These are phyloP conservation scores for Ferrisia virgata DNA, from an alignment of 2,888 invertebrate species.

Conservation along the genomic window DNA sequence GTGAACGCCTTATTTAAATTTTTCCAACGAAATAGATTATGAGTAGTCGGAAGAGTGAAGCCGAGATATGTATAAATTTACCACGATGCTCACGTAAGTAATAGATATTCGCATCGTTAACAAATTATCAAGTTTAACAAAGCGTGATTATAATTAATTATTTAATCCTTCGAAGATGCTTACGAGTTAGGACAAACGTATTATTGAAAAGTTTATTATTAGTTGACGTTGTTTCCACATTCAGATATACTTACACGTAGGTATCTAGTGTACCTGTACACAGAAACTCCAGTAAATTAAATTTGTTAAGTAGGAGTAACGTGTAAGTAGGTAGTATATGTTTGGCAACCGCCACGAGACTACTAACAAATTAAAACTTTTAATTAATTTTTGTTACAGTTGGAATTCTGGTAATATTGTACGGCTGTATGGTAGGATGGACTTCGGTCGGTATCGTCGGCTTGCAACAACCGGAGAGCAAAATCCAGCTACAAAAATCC, in stretches of 20 bases:
- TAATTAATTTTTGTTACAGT: constrained; percentile 34
- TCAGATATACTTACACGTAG: too few species aligned
- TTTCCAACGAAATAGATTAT: background rate
- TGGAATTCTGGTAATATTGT: constrained; percentile 36
- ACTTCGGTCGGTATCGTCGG: constrained; percentile 47
- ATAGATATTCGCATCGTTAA: background rate
- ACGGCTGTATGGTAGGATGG: constrained; percentile 48
- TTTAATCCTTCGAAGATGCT: constrained; percentile 9
- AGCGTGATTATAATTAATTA: constrained; percentile 8
- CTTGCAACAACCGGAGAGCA: constrained; percentile 39
- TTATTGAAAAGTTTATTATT: constrained; percentile 8
- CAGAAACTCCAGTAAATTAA: background rate
- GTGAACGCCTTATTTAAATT: too few species aligned
- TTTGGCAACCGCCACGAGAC: background rate
- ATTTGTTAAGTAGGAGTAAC: background rate
- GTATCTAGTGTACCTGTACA: too few species aligned
- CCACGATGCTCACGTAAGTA: background rate
- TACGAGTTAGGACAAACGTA: background rate
- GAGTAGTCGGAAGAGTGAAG: background rate
- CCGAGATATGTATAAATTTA: background rate
- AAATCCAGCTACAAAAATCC: constrained; percentile 43
- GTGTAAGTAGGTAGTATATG: background rate
- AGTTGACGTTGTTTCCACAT: background rate
- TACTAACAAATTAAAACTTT: background rate
- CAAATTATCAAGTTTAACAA: background rate